Conservation (phyloP, 92 coral and sea anemone genomes). For the Nematostella vectensis region DNA sequence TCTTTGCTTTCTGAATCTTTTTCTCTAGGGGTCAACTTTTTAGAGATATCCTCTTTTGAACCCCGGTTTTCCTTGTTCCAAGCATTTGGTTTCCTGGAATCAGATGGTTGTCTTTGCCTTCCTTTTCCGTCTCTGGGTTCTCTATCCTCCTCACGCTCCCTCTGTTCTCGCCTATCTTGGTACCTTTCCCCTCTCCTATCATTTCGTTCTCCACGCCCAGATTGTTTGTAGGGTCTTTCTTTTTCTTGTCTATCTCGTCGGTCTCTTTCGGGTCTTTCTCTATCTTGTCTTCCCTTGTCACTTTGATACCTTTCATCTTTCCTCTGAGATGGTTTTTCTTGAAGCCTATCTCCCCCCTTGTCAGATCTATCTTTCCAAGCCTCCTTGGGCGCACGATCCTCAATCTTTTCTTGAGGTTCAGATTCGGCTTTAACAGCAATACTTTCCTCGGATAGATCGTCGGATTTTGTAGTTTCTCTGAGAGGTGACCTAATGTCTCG, state of each 20-base stretch:
- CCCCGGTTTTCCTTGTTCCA: not conserved
- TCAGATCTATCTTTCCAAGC: slow-evolving; percentile 19
- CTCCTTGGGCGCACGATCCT: slow-evolving; percentile 11
- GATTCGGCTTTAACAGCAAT: slow-evolving; percentile 12
- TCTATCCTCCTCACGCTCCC: slow-evolving; percentile 15
- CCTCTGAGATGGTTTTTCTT: slow-evolving; percentile 15
- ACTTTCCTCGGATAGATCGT: slow-evolving; percentile 5
- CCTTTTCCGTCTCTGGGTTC: slow-evolving; percentile 8
- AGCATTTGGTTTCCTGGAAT: not conserved
- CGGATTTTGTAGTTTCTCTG: slow-evolving; percentile 10
- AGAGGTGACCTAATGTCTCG: slow-evolving; percentile 31
- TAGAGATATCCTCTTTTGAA: not conserved
- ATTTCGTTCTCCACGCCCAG: slow-evolving; percentile 16
- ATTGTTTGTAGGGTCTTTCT: slow-evolving; percentile 2
- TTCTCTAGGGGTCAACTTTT: slow-evolving; percentile 5
- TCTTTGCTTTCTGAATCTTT: too few relatives aligned
- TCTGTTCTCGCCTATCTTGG: slow-evolving; percentile 10
- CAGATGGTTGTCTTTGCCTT: not conserved
- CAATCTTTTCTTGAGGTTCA: slow-evolving; percentile 1
- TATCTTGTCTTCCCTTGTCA: slow-evolving; percentile 1
- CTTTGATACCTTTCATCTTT: slow-evolving; percentile 15
- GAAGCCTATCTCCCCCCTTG: slow-evolving; percentile 4
- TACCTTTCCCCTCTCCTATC: slow-evolving; percentile 23
- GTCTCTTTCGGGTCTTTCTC: slow-evolving; percentile 6
- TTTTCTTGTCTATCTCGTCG: slow-evolving; percentile 18